These are phyloP conservation scores for Thymelicus sylvestris DNA, from an alignment of 2,888 invertebrate genomes.

Conservation along the genomic window DNA sequence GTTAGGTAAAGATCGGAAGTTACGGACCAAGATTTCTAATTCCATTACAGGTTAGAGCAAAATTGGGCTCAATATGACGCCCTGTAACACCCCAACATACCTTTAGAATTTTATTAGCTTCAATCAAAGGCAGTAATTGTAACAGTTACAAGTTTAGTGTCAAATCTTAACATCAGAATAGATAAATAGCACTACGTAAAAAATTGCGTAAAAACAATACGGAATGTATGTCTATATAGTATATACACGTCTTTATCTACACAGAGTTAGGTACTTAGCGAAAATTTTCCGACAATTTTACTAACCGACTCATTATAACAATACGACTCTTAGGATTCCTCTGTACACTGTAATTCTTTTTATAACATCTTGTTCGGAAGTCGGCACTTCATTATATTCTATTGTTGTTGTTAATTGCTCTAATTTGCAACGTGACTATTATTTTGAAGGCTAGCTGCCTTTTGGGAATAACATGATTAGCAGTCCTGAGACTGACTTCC, in stretches of 20 bases:
- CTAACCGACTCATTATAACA: conserved; percentile 1
- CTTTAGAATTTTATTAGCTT: too few species aligned
- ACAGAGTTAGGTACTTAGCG: neutral
- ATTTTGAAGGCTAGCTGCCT: conserved; percentile 22
- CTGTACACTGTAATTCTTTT: neutral
- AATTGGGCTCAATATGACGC: too few species aligned
- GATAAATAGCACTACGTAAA: too few species aligned
- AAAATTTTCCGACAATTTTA: neutral
- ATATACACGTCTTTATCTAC: too few species aligned
- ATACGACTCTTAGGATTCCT: neutral
- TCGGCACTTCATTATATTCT: conserved; percentile 46
- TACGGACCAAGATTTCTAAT: too few species aligned
- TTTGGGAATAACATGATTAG: conserved; percentile 25
- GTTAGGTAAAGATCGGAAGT: too few species aligned
- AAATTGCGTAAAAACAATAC: too few species aligned
- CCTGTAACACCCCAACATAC: neutral
- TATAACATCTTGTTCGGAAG: conserved; percentile 17
- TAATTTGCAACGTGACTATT: conserved; percentile 47
- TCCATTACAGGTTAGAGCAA: too few species aligned
- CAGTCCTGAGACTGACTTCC: neutral
- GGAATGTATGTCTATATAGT: too few species aligned
- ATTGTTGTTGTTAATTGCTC: conserved; percentile 63
- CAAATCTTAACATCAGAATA: too few species aligned
- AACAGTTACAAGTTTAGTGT: too few species aligned
- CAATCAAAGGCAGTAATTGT: too few species aligned